Percentiles rank a stretch among this genome's conserved stretches.
Conservation (phyloP, 2,113 vertebrate genomes). For the Leucosticte australis region DNA sequence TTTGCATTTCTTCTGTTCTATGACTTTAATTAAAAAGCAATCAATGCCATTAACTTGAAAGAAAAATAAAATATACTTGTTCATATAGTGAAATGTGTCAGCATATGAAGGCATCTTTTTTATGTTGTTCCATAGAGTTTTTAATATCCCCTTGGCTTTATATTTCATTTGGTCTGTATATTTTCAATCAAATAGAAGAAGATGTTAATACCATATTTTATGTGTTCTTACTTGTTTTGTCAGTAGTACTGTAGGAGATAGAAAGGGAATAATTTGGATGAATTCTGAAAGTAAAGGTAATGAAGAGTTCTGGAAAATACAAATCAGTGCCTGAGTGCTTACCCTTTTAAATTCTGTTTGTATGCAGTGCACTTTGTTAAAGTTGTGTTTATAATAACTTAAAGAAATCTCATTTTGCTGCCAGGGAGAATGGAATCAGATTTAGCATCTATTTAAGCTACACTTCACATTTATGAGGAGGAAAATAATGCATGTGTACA, state of each 20-base stretch:
- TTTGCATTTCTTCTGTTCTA: not conserved
- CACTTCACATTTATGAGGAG: not conserved
- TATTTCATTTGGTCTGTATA: not conserved
- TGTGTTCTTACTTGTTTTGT: not conserved
- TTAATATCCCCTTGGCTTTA: not conserved
- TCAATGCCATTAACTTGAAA: not conserved
- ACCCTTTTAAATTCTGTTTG: not conserved
- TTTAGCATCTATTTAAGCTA: not conserved
- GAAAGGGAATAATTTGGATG: not conserved
- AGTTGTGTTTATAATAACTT: not conserved
- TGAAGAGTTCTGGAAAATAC: not conserved
- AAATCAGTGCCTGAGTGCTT: not conserved
- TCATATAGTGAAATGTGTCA: not conserved
- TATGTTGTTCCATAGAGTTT: not conserved
- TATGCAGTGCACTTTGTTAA: not conserved
- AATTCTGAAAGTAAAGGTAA: not conserved
- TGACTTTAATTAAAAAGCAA: not conserved
- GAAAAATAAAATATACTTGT: not conserved
- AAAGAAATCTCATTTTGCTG: not conserved
- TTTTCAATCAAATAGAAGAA: not conserved
- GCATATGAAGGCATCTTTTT: not conserved
- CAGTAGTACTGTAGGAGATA: not conserved
- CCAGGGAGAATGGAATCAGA: not conserved
- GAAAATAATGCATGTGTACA: not conserved
- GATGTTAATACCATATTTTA: not conserved